These are phyloP conservation scores for Bujurquina vittata DNA, from an alignment of 2,113 vertebrate genomes.

Conservation along the genomic window DNA sequence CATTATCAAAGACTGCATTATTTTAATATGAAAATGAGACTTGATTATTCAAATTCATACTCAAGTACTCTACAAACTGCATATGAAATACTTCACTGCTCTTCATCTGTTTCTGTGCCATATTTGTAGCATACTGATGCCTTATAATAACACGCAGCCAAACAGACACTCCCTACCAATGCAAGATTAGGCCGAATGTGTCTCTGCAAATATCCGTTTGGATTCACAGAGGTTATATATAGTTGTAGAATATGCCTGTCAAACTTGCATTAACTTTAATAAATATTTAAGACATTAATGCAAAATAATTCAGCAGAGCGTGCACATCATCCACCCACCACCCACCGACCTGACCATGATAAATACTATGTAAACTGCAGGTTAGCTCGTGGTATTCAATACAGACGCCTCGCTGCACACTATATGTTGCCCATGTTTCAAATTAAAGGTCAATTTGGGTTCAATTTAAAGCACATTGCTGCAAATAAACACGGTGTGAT, in stretches of 20 bases:
- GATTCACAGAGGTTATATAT: neutral
- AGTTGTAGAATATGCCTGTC: neutral
- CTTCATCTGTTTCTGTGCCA: neutral
- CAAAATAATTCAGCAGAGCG: constrained; percentile 1
- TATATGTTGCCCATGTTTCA: neutral
- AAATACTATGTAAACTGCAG: neutral
- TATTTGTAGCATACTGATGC: neutral
- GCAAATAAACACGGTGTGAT: neutral
- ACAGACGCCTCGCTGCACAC: neutral
- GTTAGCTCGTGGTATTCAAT: neutral
- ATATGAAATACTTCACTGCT: neutral
- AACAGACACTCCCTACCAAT: neutral
- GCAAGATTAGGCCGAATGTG: neutral
- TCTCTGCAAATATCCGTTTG: neutral
- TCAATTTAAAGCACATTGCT: neutral
- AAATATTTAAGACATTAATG: constrained; percentile 25
- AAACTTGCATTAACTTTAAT: neutral
- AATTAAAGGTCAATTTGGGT: neutral
- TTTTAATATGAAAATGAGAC: neutral
- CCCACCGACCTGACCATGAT: neutral
- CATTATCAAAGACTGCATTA: constrained; percentile 1
- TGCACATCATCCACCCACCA: neutral
- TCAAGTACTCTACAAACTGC: neutral
- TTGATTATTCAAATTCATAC: constrained; percentile 2
- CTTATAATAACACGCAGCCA: neutral